A percentile compares a stretch with the other conserved stretches of the same genome.
phyloP scores from a whole-genome alignment of 35 echinoderm and acorn worm genomes.

The Lytechinus variegatus region DNA sequence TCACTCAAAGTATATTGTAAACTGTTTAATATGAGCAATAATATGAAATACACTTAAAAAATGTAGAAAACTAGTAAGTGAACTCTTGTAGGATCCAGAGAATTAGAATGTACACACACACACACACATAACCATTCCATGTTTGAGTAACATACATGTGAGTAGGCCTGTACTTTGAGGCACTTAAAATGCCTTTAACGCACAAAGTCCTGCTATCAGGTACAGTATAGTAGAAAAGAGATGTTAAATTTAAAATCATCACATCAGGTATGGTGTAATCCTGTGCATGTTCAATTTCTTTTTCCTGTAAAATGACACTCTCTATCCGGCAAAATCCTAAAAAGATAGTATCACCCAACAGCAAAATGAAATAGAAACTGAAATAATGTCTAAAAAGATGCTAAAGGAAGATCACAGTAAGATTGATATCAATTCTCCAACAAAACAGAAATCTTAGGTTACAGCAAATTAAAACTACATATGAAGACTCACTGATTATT shows the following conservation, averaged over 20 bases:
- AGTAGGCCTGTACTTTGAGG: too few relatives aligned
- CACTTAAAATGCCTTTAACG: too few relatives aligned
- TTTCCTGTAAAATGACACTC: background rate
- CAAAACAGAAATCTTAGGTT: background rate
- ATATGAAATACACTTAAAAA: too few relatives aligned
- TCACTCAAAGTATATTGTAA: too few relatives aligned
- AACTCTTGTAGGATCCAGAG: too few relatives aligned
- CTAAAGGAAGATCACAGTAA: background rate
- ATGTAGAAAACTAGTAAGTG: too few relatives aligned
- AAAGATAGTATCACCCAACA: background rate
- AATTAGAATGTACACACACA: too few relatives aligned
- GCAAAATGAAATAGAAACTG: background rate
- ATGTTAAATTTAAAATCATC: background rate
- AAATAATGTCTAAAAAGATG: background rate
- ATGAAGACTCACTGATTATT: background rate
- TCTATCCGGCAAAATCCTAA: background rate
- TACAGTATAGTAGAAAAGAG: too few relatives aligned
- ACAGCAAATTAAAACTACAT: background rate
- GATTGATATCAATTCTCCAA: background rate
- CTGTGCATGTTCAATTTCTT: background rate
- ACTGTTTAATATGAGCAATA: too few relatives aligned
- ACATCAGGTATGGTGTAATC: background rate
- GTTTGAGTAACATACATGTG: too few relatives aligned
- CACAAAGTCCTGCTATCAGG: too few relatives aligned
- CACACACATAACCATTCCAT: too few relatives aligned